Base-by-base conservation (phyloP, 2,888 invertebrate genomes). In the Lithosia quadra region DNA sequence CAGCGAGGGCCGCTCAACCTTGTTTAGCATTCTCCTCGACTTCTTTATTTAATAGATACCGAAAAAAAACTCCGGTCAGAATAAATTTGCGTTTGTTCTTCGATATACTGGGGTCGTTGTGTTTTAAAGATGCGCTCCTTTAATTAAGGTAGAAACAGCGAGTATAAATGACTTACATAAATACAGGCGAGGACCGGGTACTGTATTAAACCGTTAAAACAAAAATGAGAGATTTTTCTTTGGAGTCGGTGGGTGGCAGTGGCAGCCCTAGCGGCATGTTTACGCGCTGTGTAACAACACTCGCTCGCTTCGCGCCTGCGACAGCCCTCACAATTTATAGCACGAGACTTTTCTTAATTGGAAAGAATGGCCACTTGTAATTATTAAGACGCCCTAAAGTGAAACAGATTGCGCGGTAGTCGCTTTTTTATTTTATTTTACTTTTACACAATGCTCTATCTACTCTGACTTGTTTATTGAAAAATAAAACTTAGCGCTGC, bases 291-390 rank as follows among this genome's bases (percentile, higher is more conserved):
- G 86, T 86, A 89, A 90, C 90, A 89, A 85, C 88, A 86, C 84
- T 82, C 87, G 86, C 84, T 84, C 84, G 86, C 84, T 83, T 84
- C 82, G 80, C 86, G 82, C 83, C 78, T 86, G 89, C 90, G 92
- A 91, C 93, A 91, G 88, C 93, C 92, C 93, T 92, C 90, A 86
- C 92, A 92, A 93, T 95, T 95, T 95, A 95, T 94, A 90, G 93
- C 92, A 87, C 86, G 90, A 92, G 94, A 93, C 92, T 93, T 93
- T 92, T 93, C 94, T 94, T 95, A 95, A 95, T 95, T 94, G 94
- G 93, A 94, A 94, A 92, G 92, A 94, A 95, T 93, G 93, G 94
- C 93, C 93, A 95, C 94, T 94, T 94, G 94, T 93, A 94, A 94
- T 95, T 94, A 94, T 94, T 94, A 94, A 94, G 93, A 92, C 93